Evolutionary conservation across 2,797 vertebrate species (phyloP), one percentile per base, ranked within the genome.

Genomic region (Phalloptychus januarius): DNA sequence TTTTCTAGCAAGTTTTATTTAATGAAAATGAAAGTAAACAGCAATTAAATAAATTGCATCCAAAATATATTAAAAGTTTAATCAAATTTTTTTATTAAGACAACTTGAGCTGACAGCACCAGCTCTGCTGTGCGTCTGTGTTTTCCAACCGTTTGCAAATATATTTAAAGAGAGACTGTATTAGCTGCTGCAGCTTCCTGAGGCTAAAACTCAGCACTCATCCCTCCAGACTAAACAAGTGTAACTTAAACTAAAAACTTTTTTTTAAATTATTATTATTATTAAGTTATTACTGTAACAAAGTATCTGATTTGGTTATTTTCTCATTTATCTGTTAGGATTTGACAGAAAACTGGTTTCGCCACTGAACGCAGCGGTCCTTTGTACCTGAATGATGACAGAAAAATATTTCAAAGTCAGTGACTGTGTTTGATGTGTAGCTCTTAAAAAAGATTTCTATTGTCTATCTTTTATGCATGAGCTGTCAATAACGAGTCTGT

Each of bases 331-430:
- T 7, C 31, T 33, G 58, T 2, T 31, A 31, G n/a, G 56, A 38
- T 36, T 67, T 12, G 63, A 40, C 63, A 10, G 3, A 67, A 36
- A 8, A 67, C 33, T 38, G 33, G 61, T 38, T 36, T 15, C 18
- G 8, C 8, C 31, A 61, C 31, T 33, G 58, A 63, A 18, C 28
- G 23, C 38, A 36, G 8, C 3, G 23, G 36, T 38, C 18, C 38
- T 23, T 38, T 5, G 10, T 23, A 23, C 18, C 16, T 38, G 61
- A 38, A 65, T 23, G 61, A 23, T 25, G 20, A 12, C 63, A 23
- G 63, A 67, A 67, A 63, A 67, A 67, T 67, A 20, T 23, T 18
- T 36, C 61, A 20, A 33, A 63, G 33, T 65, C 63, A 65, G 63
- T 38, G 18, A 38, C 33, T 20, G 4, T 38, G 20, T 67, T 40